Conservation (phyloP, 2,113 vertebrate species). For the Solenodon paradoxus region DNA sequence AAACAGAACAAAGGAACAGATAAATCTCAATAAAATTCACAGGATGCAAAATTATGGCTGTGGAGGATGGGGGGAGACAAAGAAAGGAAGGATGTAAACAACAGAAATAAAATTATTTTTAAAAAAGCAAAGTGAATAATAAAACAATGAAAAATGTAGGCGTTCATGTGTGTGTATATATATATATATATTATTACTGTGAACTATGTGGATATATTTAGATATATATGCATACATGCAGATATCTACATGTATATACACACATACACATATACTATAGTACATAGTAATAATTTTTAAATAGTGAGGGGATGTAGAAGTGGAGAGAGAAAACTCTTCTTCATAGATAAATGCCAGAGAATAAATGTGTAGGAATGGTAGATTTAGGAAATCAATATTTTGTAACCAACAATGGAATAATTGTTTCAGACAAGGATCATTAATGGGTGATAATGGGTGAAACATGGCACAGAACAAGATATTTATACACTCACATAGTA, state of each 20-base stretch:
- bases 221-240: too few species aligned
- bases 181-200: too few species aligned
- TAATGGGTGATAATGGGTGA: constrained; percentile 16
- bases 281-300: background rate
- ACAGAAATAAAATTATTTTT: too few species aligned
- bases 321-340: background rate
- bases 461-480: constrained; percentile 27
- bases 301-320: background rate
- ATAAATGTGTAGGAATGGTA: background rate
- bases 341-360: constrained; percentile 20
- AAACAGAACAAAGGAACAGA: too few species aligned
- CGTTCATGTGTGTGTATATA: background rate
- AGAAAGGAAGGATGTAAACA: too few species aligned
- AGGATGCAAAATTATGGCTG: too few species aligned
- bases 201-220: too few species aligned
- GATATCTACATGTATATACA: too few species aligned
- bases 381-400: constrained; percentile 53
- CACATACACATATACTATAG: too few species aligned
- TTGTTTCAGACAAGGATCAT: constrained; percentile 25
- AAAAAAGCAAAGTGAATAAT: too few species aligned
- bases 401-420: constrained; percentile 11
- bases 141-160: background rate
- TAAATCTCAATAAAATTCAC: too few species aligned
- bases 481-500: constrained; percentile 18
- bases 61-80: too few species aligned